phyloP scores from a whole-genome alignment of 2,113 vertebrate genomes.

The Pteronura brasiliensis region DNA sequence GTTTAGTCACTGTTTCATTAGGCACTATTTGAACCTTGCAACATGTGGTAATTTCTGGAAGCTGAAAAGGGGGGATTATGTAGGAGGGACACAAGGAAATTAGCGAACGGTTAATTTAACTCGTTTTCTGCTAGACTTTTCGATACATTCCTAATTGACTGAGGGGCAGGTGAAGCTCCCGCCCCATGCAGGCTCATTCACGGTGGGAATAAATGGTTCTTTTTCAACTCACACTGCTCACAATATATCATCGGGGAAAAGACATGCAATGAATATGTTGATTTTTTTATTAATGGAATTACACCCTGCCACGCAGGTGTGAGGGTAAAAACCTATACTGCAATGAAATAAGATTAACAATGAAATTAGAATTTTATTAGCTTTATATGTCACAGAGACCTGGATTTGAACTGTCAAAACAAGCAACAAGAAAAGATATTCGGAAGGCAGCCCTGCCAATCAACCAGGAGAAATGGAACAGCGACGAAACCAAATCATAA shows the following conservation, averaged over 20 bases:
- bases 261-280: constrained; percentile 97
- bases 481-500: constrained; percentile 59
- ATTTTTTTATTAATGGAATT: constrained; percentile 97
- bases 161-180: constrained; percentile 99
- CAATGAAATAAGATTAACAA: constrained; percentile 88
- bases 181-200: constrained; percentile 96
- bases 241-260: constrained; percentile 95
- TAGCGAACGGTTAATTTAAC: constrained; percentile 99
- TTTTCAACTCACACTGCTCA: constrained; percentile 92
- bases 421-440: constrained; percentile 78
- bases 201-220: constrained; percentile 91
- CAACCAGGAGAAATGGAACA: constrained; percentile 61
- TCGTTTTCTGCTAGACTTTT: constrained; percentile 97
- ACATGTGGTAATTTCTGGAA: constrained; percentile 97
- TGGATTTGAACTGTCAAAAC: constrained; percentile 87
- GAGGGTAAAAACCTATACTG: constrained; percentile 84
- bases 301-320: constrained; percentile 95
- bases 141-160: constrained; percentile 99
- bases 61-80: constrained; percentile 95
- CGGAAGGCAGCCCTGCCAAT: constrained; percentile 72
- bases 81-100: constrained; percentile 96
- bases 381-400: constrained; percentile 79
- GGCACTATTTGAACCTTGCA: constrained; percentile 99
- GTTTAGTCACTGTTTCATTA: constrained; percentile 99
- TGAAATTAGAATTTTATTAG: constrained; percentile 87